Conservation (phyloP, 2,797 vertebrate genomes). For the Poeciliopsis presidionis region DNA sequence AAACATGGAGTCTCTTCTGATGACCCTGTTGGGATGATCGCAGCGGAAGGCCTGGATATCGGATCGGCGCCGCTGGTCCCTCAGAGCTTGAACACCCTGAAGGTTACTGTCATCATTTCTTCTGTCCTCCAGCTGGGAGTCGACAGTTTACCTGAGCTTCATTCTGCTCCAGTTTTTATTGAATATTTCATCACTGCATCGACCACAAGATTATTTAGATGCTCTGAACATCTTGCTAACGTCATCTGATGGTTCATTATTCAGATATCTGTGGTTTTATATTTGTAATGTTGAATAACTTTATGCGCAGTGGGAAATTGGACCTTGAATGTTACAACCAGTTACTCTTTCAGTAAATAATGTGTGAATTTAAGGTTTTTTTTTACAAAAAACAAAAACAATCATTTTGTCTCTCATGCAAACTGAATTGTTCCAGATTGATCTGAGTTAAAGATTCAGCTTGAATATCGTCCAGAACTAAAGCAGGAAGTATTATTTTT, state of each 20-base stretch:
- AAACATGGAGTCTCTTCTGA: conserved; percentile 42
- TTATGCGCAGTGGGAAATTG: not conserved
- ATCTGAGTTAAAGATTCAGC: not conserved
- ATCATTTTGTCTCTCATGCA: not conserved
- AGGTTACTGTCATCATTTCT: conserved; percentile 38
- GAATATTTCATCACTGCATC: not conserved
- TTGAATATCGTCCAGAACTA: not conserved
- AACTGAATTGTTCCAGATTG: not conserved
- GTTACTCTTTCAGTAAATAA: not conserved
- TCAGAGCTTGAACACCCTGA: not conserved
- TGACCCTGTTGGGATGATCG: conserved; percentile 25
- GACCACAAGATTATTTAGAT: conserved; percentile 49
- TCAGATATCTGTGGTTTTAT: not conserved
- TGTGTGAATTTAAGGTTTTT: not conserved
- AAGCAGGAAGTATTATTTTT: not conserved
- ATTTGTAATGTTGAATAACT: not conserved
- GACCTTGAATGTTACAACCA: not conserved
- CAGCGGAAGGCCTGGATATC: conserved; percentile 9
- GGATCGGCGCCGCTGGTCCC: conserved; percentile 3
- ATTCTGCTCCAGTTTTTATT: not conserved
- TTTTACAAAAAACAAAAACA: not conserved
- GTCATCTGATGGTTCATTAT: not conserved
- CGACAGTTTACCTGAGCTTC: not conserved
- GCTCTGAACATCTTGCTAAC: conserved; percentile 52
- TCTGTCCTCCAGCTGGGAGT: conserved; percentile 46